phyloP scores from a whole-genome alignment of 2,797 vertebrate genomes.

The Ficedula albicollis region DNA sequence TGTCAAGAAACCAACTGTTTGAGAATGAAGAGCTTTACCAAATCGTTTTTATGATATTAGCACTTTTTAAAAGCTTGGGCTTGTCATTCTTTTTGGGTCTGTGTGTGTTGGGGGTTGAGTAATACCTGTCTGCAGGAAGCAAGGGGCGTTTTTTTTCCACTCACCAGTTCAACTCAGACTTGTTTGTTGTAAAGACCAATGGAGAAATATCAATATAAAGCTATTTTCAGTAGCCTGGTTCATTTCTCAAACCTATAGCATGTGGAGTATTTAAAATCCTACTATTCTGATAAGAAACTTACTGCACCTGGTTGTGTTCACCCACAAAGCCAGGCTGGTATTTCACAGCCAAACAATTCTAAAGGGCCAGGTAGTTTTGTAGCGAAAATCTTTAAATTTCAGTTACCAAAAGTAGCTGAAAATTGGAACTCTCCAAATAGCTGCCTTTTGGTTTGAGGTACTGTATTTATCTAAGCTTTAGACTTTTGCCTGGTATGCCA shows the following conservation, averaged over 20 bases:
- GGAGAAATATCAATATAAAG: neutral
- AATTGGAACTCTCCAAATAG: neutral
- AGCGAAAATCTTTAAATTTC: neutral
- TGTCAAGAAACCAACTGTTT: slow-evolving; percentile 45
- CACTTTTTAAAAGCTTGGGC: neutral
- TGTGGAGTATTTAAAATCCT: neutral
- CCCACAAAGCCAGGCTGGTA: neutral
- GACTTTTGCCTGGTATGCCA: neutral
- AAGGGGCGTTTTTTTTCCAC: neutral
- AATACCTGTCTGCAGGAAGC: neutral
- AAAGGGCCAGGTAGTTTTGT: neutral
- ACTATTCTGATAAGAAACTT: neutral
- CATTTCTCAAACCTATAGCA: neutral
- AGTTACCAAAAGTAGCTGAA: neutral
- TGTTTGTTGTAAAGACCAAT: neutral
- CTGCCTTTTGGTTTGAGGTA: neutral
- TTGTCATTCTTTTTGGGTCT: neutral
- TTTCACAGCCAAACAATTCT: neutral
- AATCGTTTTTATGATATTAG: neutral
- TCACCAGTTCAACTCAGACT: neutral
- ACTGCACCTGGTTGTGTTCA: neutral
- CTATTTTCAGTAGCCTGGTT: neutral
- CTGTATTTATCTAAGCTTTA: neutral
- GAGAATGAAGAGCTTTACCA: neutral
- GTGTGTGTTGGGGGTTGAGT: neutral